A percentile compares a stretch with the other conserved stretches of the same genome.
These are phyloP conservation scores for Ariopsis seemanni DNA, from an alignment of 2,113 vertebrate genomes.

Conservation along the genomic window DNA sequence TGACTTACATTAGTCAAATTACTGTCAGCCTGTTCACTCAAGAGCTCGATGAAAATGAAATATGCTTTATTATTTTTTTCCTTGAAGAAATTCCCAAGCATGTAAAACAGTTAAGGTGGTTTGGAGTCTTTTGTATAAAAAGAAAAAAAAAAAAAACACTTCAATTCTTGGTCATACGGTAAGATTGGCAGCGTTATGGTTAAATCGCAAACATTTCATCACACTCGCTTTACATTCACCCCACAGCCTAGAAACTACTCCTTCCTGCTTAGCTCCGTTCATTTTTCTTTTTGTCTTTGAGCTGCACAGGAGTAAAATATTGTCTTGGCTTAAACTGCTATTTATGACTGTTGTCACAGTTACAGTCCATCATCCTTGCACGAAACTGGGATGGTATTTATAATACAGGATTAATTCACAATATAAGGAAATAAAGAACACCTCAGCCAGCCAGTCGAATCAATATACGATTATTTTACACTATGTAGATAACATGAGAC, in stretches of 20 bases:
- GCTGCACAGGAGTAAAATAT: not conserved
- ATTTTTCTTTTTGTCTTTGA: not conserved
- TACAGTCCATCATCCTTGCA: not conserved
- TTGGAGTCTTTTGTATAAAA: not conserved
- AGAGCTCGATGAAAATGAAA: slow-evolving; percentile 6
- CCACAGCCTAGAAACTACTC: not conserved
- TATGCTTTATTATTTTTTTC: not conserved
- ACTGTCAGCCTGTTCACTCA: slow-evolving; percentile 3
- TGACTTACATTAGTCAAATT: slow-evolving; percentile 31
- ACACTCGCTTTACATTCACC: not conserved
- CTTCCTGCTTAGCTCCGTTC: not conserved
- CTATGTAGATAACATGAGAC: not conserved
- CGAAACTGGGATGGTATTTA: not conserved
- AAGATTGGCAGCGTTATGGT: not conserved
- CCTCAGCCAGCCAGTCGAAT: not conserved
- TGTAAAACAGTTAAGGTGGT: not conserved
- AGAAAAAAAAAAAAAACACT: not conserved
- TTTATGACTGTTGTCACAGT: not conserved
- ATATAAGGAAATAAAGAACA: not conserved
- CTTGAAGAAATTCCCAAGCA: not conserved
- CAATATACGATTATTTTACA: not conserved
- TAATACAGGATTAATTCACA: not conserved
- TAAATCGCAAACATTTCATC: not conserved
- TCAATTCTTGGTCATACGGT: not conserved
- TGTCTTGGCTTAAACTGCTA: not conserved